Evolutionary conservation across 2,113 vertebrate species (phyloP).

Genomic region (Nicator chloris): DNA sequence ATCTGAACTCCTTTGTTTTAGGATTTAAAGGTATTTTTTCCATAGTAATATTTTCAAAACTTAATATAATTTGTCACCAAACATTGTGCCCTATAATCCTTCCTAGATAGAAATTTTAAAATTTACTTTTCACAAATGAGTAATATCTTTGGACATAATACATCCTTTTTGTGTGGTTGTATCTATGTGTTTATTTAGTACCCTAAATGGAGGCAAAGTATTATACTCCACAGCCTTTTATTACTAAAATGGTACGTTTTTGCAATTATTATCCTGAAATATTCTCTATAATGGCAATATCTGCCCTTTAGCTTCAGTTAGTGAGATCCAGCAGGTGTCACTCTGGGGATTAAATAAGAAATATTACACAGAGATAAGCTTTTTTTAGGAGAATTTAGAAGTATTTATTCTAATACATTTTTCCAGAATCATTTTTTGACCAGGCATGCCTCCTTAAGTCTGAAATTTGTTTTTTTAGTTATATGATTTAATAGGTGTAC

Average conservation of each 20-base stretch:
- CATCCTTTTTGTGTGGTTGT: background rate
- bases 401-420: background rate
- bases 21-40: background rate
- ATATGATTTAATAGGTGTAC: accelerated
- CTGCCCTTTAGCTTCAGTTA: background rate
- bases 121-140: background rate
- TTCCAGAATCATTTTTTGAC: background rate
- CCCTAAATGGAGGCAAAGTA: background rate
- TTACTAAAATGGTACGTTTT: background rate
- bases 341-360: conserved; percentile 51
- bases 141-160: background rate
- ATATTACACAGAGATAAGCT: background rate
- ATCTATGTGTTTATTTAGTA: background rate
- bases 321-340: conserved; percentile 63
- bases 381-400: background rate
- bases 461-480: background rate
- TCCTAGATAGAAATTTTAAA: background rate
- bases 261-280: background rate
- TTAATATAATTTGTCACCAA: background rate
- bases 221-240: background rate
- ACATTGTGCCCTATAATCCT: background rate
- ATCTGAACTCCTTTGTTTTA: background rate
- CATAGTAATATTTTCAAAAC: background rate
- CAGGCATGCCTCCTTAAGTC: background rate
- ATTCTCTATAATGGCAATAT: background rate